Evolutionary conservation across 1,140 invertebrate genomes (phyloP), one percentile per base, ranked within the genome.

Genomic region (Gerris buenoi): DNA sequence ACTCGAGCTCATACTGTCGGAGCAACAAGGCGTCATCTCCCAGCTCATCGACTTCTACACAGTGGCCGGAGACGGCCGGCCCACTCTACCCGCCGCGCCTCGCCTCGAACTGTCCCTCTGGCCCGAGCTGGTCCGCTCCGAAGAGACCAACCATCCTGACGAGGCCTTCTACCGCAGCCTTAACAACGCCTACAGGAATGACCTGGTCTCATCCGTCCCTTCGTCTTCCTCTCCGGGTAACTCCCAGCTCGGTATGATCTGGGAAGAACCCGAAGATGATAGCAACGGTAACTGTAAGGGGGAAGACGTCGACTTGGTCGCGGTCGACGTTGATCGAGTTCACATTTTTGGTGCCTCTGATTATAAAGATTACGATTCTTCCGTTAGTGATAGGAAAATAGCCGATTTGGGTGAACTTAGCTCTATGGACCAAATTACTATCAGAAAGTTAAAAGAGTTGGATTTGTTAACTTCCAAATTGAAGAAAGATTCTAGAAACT

Each of bases 21-120:
- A 95, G 74, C 92, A 95, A 77, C 92, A 95, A 75, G 87, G 87
- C 68, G 90, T 95, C n/a, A 93, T 95, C 66, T 84, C 86, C 25
- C 91, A 93, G 74, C 78, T 95, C 71, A 84, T 94, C 74, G 88
- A 89, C 73, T 86, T 91, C 73, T 91, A 91, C 73, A 73, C 79
- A 0, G 73, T 79, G 70, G 73, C 75, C 29, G 70, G 79, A 59
- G 61, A 33, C 27, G 57, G 63, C 27, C 68, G 72, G 65, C 33
- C 56, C 27, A 56, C 18, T 28, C 60, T 10, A 25, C 27, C 27
- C 10, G 66, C 29, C 27, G 65, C 23, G 27, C 64, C 69, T 10
- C 67, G 33, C 65, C 64, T 72, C 65, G 68, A 68, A 22, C 27
- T 63, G 23, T 62, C 68, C n/a, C 33, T 62, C 25, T 58, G 77